A percentile compares a stretch with the other conserved stretches of the same genome.
Conservation (phyloP, 1,140 invertebrate genomes). For the Archegozetes longisetosus region DNA sequence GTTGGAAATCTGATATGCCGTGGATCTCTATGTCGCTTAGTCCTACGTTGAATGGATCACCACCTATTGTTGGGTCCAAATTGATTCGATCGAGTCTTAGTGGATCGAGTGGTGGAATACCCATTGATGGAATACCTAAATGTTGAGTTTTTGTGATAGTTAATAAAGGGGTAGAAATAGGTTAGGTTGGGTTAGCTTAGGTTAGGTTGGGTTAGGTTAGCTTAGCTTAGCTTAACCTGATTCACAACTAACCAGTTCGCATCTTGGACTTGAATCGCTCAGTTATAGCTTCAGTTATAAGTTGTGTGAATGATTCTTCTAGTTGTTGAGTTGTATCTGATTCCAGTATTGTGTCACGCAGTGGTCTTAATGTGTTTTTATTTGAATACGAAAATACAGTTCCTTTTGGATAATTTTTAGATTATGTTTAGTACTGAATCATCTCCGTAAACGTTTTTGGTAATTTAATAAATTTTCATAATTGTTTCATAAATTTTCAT, state of each 20-base stretch:
- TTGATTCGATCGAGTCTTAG: conserved; percentile 17
- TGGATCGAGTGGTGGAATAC: conserved; percentile 18
- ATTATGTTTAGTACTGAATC: no score
- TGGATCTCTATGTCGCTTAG: conserved; percentile 18
- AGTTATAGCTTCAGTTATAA: conserved; percentile 11
- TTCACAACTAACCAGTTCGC: not conserved
- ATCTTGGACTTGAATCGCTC: conserved; percentile 3
- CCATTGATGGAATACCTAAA: conserved; percentile 5
- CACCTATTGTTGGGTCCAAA: conserved; percentile 20
- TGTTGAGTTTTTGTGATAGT: not conserved
- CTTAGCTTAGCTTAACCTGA: not conserved
- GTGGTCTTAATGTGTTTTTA: not conserved
- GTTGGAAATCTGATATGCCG: conserved; percentile 18
- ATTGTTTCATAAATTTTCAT: no score
- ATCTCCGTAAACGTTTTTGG: no score
- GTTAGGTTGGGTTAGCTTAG: no score
- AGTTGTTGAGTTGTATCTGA: not conserved
- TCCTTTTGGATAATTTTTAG: no score
- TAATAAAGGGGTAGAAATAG: not conserved
- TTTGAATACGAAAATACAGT: not conserved
- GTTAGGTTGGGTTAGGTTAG: no score
- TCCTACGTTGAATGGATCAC: conserved; percentile 19
- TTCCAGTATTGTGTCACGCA: conserved; percentile 4
- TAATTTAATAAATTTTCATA: no score
- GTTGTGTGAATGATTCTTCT: conserved; percentile 12